Evolutionary conservation across 92 coral and sea anemone species (phyloP), one percentile per base, ranked within the genome.

Genomic region (Metridium senile): DNA sequence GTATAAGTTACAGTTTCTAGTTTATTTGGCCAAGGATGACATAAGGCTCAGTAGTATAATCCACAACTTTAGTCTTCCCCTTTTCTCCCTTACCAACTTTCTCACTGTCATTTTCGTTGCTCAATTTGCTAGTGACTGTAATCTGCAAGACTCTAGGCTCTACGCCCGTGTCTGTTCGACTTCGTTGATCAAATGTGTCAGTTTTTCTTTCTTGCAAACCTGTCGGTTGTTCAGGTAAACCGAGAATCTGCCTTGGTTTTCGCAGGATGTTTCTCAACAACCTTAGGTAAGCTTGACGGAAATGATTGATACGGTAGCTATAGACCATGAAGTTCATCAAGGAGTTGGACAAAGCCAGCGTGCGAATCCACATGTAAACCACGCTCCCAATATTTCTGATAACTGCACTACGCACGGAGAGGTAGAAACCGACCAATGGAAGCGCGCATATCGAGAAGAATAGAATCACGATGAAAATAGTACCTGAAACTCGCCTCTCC

Each of bases 321-420:
- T 74, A 74, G 52, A 74, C 68, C 32, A 74, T 39, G 30, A 74
- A 74, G 70, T 74, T 74, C 79, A 74, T 74, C 16, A 70, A 30
- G 35, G 76, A 72, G 39, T 73, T 73, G 13, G 78, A 73, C 4
- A 73, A 34, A 1, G 78, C 78, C 17, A 75, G 35, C 21, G 80
- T 75, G 1, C 80, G 68, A 25, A 75, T 75, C 80, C 80, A 75
- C 80, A 75, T 75, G 59, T 61, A 75, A 8, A 51, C 70, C 7
- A 47, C 35, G 34, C 71, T 62, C 19, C 70, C 70, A 43, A 75
- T 33, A 26, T 74, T 35, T 58, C 66, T 63, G 33, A 74, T 3
- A 31, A 58, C 68, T 23, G 56, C 73, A 1, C 72, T 59, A 1
- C 45, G 32, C 0, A 47, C 80, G 25, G 71, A 18, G 0, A 66